A percentile compares a stretch with the other conserved stretches of the same genome.
Conservation (phyloP, 1,140 invertebrate genomes). For the Cardiocondyla obscurior region DNA sequence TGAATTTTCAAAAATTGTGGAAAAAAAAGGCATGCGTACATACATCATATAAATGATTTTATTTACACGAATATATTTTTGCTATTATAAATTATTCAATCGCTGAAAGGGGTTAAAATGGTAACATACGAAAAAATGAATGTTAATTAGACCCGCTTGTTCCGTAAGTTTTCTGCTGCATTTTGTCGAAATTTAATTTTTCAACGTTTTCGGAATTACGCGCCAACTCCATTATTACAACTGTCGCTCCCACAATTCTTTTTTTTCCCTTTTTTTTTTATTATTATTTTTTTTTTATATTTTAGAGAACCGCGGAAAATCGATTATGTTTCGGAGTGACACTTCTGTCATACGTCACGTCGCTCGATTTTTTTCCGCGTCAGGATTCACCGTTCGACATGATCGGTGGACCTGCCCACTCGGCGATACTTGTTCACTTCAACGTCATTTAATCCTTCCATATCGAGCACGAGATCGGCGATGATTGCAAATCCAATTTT, state of each 20-base stretch:
- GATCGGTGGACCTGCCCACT: neutral
- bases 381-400: conserved; percentile 15
- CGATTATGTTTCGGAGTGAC: conserved; percentile 49
- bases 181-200: neutral
- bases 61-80: neutral
- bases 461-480: conserved; percentile 9
- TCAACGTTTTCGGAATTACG: neutral
- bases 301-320: conserved; percentile 27
- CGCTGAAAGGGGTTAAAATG: neutral
- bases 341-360: conserved; percentile 50
- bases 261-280: too few relatives aligned
- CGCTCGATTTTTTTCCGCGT: conserved; percentile 37
- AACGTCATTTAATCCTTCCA: conserved; percentile 31
- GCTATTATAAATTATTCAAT: neutral
- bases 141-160: neutral
- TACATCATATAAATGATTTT: neutral
- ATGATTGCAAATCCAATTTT: conserved; percentile 24
- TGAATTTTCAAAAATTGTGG: neutral
- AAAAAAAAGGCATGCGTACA: neutral
- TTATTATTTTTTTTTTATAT: too few relatives aligned
- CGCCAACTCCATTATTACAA: conserved; percentile 16
- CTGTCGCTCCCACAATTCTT: conserved; percentile 33
- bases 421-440: conserved; percentile 45
- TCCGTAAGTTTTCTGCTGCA: neutral
- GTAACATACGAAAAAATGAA: neutral